A percentile compares a stretch with the other conserved stretches of the same genome.
Conservation (phyloP, 1,140 invertebrate genomes). For the Meloidogyne exigua region DNA sequence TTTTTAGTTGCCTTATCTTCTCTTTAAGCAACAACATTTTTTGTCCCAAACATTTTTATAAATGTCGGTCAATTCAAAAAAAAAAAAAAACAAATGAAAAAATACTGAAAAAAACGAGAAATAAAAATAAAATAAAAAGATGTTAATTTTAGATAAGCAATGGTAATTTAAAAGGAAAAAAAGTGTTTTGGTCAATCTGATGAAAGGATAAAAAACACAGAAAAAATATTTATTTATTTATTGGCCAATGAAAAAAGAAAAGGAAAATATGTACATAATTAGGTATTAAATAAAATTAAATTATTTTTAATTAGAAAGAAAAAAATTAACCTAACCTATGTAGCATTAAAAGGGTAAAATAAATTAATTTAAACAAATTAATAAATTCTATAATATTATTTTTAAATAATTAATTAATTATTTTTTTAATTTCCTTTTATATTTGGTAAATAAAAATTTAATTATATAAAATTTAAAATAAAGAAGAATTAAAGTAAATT, state of each 20-base stretch:
- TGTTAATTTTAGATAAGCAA: conserved; percentile 4
- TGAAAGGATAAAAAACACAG: neutral
- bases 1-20: neutral
- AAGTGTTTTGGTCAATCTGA: neutral
- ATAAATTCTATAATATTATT: no score
- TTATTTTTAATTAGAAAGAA: no score
- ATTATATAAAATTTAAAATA: no score
- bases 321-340: no score
- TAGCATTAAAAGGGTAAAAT: no score
- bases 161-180: neutral
- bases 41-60: neutral
- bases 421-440: no score
- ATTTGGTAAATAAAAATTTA: no score
- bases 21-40: neutral
- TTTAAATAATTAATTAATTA: no score
- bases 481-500: no score
- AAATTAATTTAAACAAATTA: no score
- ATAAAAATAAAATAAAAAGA: no score
- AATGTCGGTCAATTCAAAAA: neutral
- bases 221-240: neutral
- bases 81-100: neutral
- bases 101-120: neutral
- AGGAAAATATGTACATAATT: neutral
- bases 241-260: neutral
- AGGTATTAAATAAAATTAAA: no score